Conservation (phyloP, 2,797 vertebrate genomes). For the Semotilus atromaculatus region DNA sequence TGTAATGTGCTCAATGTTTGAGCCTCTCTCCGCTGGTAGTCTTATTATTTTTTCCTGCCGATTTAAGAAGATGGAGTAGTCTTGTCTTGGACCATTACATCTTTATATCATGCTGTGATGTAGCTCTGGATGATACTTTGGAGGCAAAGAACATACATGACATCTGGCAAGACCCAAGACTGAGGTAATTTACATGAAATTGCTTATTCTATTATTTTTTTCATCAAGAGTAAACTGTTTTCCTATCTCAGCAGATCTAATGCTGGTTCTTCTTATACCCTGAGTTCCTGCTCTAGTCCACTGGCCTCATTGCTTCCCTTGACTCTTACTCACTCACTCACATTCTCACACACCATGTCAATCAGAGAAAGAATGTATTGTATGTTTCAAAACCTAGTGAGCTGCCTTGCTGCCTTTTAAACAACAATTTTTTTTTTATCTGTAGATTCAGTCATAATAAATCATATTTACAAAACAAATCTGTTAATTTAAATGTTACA, state of each 20-base stretch:
- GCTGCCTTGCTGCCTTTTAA: not conserved
- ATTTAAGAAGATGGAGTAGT: constrained; percentile 46
- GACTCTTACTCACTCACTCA: not conserved
- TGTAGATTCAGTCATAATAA: not conserved
- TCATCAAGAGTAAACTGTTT: not conserved
- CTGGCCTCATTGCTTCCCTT: constrained; percentile 37
- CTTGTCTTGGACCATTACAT: constrained; percentile 44
- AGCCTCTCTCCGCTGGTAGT: constrained; percentile 30
- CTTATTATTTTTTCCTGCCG: constrained; percentile 37
- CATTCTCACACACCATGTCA: not conserved
- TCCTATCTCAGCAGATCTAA: not conserved
- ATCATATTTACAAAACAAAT: no score
- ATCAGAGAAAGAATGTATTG: not conserved
- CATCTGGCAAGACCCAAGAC: not conserved
- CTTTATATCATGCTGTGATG: constrained; percentile 29
- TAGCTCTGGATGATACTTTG: constrained; percentile 17
- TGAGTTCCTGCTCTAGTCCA: not conserved
- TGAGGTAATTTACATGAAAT: not conserved
- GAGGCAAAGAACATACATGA: constrained; percentile 24
- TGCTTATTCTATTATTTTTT: not conserved
- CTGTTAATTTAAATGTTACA: not conserved
- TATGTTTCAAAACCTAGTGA: not conserved
- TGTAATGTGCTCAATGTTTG: constrained; percentile 39
- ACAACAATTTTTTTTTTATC: not conserved
- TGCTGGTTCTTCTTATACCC: not conserved